Percentiles rank a stretch among this genome's conserved stretches.
Evolutionary conservation across 1,140 invertebrate species (phyloP).

Genomic region (Drosophila pachea): DNA sequence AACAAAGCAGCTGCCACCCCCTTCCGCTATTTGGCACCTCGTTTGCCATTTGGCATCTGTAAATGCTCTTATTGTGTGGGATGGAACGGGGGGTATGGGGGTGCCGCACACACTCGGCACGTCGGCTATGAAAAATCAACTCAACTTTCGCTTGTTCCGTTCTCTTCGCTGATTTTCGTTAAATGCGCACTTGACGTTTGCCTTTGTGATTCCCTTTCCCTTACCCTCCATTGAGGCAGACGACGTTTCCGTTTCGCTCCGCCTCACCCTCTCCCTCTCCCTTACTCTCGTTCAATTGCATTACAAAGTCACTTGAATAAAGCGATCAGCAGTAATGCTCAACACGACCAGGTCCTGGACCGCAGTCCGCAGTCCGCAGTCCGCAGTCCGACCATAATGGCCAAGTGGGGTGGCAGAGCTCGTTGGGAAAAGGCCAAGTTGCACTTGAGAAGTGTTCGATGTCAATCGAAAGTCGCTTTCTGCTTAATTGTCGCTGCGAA

Average conservation of each 20-base stretch:
- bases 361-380: not conserved
- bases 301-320: slow-evolving; percentile 66
- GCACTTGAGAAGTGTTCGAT: slow-evolving; percentile 26
- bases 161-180: slow-evolving; percentile 51
- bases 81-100: not conserved
- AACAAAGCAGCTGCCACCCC: slow-evolving; percentile 55
- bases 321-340: slow-evolving; percentile 50
- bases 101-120: slow-evolving; percentile 15
- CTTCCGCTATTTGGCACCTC: slow-evolving; percentile 37
- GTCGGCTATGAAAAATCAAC: slow-evolving; percentile 47
- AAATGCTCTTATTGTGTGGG: slow-evolving; percentile 6
- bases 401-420: slow-evolving; percentile 27
- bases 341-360: slow-evolving; percentile 32
- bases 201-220: slow-evolving; percentile 25
- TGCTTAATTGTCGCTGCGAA: slow-evolving; percentile 35
- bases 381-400: slow-evolving; percentile 10
- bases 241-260: not conserved
- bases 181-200: slow-evolving; percentile 60
- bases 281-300: slow-evolving; percentile 60
- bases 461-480: slow-evolving; percentile 21
- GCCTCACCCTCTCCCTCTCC: not conserved
- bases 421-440: slow-evolving; percentile 1
- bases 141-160: slow-evolving; percentile 6
- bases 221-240: slow-evolving; percentile 24
- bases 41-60: slow-evolving; percentile 46